Base-by-base conservation (phyloP, 2,888 invertebrate genomes). In the Sisyra nigra region DNA sequence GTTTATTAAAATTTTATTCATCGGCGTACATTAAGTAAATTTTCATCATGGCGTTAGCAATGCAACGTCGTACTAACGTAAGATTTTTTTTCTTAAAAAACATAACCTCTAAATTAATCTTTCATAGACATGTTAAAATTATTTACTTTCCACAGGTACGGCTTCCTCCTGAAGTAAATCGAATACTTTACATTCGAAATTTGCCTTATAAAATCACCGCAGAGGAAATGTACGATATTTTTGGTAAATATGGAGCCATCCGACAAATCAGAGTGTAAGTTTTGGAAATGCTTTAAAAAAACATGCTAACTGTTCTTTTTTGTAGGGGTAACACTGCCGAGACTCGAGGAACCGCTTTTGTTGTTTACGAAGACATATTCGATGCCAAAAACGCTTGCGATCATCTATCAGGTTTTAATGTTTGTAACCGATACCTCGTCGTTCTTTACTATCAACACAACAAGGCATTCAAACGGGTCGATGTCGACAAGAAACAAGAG, bases 181-280 rank as follows among this genome's bases (percentile, higher is more conserved):
- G 97, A 57, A 88, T 98, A 46, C 67, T 98, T 3, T 98, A 96
- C 59, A 83, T 99, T 8, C 73, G 97, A 56, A 99, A 99, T 67
- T 69, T 98, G 47, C 98, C 98, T 0, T 99, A 97, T 58, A 98
- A 98, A 72, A 98, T 99, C 52, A 96, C 96, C 40, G 92, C 89
- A 5, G 98, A 98, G 65, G 98, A 99, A 76, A 98, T 98, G 97
- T 98, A 99, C 60, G 98, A 99, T 66, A 99, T 99, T 49, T 99
- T 98, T 72, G 98, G 98, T 13, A 99, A 99, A 70, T 98, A 97
- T 67, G 98, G 98, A 53, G 97, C 98, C 3, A 97, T 98, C 50
- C 68, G 98, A 53, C 98, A 99, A 67, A 98, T 98, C 47, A 71
- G 98, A 66, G 89, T 96, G 92, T 92, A 74, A 79, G 87, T 73